Evolutionary conservation across 1,140 invertebrate genomes (phyloP).

Genomic region (Lordiphosa clarofinis): DNA sequence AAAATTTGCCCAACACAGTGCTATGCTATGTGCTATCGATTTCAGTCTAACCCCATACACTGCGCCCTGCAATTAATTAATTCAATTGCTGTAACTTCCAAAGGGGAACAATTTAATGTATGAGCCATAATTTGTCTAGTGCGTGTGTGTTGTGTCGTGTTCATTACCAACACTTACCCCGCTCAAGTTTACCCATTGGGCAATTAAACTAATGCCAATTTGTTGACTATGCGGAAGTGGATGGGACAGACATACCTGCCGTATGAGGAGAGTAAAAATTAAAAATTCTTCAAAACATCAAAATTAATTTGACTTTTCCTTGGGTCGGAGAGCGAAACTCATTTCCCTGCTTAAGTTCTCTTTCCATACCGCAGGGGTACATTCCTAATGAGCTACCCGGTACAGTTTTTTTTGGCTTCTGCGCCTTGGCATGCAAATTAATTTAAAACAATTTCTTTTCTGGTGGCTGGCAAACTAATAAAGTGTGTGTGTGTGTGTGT

Average conservation of each 20-base stretch:
- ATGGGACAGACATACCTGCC: background rate
- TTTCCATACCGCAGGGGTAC: background rate
- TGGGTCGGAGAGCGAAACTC: no score
- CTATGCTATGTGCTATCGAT: background rate
- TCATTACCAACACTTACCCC: slow-evolving; percentile 12
- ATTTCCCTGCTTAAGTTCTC: slow-evolving; percentile 1
- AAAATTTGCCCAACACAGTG: no score
- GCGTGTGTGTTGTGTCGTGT: slow-evolving; percentile 5
- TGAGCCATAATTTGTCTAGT: slow-evolving; percentile 40
- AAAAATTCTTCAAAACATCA: background rate
- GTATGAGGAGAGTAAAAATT: background rate
- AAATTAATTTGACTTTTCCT: no score
- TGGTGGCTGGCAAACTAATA: slow-evolving; percentile 57
- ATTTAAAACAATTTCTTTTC: slow-evolving; percentile 70
- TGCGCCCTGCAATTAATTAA: slow-evolving; percentile 50
- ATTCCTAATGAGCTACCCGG: slow-evolving; percentile 35
- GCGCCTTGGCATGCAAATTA: slow-evolving; percentile 58
- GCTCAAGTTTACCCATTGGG: slow-evolving; percentile 33
- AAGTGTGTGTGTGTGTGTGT: slow-evolving; percentile 8
- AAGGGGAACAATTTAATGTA: slow-evolving; percentile 25
- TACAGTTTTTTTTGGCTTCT: slow-evolving; percentile 23
- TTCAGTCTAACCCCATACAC: slow-evolving; percentile 17
- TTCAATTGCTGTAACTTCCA: slow-evolving; percentile 64
- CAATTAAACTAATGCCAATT: slow-evolving; percentile 71
- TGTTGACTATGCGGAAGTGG: slow-evolving; percentile 25